Percentiles rank a stretch among this genome's conserved stretches.
phyloP scores from a whole-genome alignment of 2,113 vertebrate genomes.

The Thunnus maccoyii region DNA sequence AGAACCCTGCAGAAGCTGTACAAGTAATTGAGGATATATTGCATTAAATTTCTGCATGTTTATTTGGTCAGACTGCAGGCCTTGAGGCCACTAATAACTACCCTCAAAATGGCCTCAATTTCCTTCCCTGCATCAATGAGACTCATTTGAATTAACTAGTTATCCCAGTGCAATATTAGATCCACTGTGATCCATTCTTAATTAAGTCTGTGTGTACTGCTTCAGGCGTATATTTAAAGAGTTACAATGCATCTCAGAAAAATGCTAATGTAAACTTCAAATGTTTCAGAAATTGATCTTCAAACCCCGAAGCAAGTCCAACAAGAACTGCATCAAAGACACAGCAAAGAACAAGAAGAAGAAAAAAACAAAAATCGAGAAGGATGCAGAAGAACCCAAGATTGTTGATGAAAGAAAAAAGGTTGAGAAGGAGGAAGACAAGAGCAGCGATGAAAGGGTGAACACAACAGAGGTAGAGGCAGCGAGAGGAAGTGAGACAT shows the following conservation, averaged over 20 bases:
- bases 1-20: slow-evolving; percentile 31
- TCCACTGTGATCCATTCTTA: slow-evolving; percentile 52
- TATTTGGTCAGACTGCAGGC: slow-evolving; percentile 56
- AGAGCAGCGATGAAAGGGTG: slow-evolving; percentile 21
- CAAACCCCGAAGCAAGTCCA: slow-evolving; percentile 83
- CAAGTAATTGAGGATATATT: slow-evolving; percentile 47
- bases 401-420: slow-evolving; percentile 63
- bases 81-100: slow-evolving; percentile 50
- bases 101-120: slow-evolving; percentile 59
- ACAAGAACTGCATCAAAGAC: slow-evolving; percentile 85
- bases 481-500: slow-evolving; percentile 10
- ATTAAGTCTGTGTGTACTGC: slow-evolving; percentile 64
- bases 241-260: slow-evolving; percentile 34
- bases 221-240: slow-evolving; percentile 38
- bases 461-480: slow-evolving; percentile 11
- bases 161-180: slow-evolving; percentile 59
- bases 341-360: slow-evolving; percentile 81
- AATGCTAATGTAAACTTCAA: slow-evolving; percentile 32
- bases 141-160: slow-evolving; percentile 60
- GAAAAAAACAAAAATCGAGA: slow-evolving; percentile 66
- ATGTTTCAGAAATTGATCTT: slow-evolving; percentile 87
- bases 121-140: slow-evolving; percentile 52
- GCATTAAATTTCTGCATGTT: slow-evolving; percentile 31
- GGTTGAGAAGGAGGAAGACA: slow-evolving; percentile 55
- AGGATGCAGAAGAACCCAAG: slow-evolving; percentile 75